Conservation (phyloP, 1,140 invertebrate species). For the Copidosoma floridanum region DNA sequence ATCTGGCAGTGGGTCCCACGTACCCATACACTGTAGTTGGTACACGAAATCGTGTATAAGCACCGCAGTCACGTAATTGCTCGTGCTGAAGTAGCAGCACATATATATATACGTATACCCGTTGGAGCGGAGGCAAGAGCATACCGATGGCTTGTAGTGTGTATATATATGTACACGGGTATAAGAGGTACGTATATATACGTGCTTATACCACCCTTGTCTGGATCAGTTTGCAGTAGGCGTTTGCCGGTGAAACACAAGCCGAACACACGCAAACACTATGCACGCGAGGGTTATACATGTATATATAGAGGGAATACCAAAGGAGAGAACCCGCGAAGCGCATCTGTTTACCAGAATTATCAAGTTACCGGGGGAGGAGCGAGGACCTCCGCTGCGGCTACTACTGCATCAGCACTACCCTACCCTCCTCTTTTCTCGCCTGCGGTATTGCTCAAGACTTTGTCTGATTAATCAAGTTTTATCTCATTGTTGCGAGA, state of each 20-base stretch:
- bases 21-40: no score
- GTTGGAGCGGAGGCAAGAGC: no score
- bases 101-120: no score
- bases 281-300: no score
- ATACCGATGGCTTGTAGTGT: constrained; percentile 20
- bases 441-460: no score
- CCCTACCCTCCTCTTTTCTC: no score
- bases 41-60: no score
- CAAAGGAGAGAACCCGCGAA: no score
- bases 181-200: neutral
- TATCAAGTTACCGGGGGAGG: constrained; percentile 28
- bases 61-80: constrained; percentile 22
- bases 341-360: constrained; percentile 35
- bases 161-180: neutral
- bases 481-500: constrained; percentile 7
- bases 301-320: no score
- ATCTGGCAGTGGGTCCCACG: no score
- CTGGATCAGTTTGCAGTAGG: constrained; percentile 27
- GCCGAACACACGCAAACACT: no score
- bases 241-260: constrained; percentile 5
- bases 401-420: no score
- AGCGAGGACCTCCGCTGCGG: neutral
- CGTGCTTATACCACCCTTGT: constrained; percentile 14
- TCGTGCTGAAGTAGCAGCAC: constrained; percentile 12
- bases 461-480: constrained; percentile 41